Conservation (phyloP, 2,113 vertebrate genomes). For the Paramormyrops kingsleyae region DNA sequence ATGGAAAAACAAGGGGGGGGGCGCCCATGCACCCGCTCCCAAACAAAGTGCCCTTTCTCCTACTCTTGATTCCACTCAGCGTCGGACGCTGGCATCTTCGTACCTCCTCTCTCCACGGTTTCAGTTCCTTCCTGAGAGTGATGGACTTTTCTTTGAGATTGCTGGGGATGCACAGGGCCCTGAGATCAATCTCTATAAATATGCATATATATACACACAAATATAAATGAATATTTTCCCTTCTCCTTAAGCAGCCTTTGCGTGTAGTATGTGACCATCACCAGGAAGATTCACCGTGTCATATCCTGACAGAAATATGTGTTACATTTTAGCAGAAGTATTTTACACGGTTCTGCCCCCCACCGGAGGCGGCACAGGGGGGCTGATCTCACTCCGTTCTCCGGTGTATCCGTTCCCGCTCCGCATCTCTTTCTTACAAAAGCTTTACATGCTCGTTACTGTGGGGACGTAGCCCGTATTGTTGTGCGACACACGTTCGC, state of each 20-base stretch:
- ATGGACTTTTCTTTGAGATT: constrained; percentile 34
- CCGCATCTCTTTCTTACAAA: constrained; percentile 3
- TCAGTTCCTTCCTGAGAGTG: background rate
- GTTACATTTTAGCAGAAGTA: constrained; percentile 35
- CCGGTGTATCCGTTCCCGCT: background rate
- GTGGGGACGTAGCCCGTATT: background rate
- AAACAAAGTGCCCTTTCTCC: constrained; percentile 49
- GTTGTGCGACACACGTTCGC: background rate
- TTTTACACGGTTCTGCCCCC: constrained; percentile 21
- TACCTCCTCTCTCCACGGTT: background rate
- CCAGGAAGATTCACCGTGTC: constrained; percentile 27
- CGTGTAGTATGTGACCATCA: constrained; percentile 24
- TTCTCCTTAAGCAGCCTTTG: constrained; percentile 41
- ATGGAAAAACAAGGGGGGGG: constrained; percentile 25
- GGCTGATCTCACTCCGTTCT: background rate
- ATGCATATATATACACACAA: constrained; percentile 34
- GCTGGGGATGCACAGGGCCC: constrained; percentile 31
- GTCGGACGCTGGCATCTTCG: background rate
- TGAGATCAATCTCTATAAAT: constrained; percentile 21
- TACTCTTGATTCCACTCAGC: background rate
- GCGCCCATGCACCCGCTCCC: constrained; percentile 43
- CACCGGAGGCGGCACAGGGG: background rate
- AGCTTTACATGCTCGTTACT: background rate
- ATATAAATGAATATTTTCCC: constrained; percentile 2
- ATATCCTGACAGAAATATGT: constrained; percentile 47